A percentile compares a stretch with the other conserved stretches of the same genome.
Conservation (phyloP, 2,797 vertebrate genomes). For the Poeciliopsis turneri region DNA sequence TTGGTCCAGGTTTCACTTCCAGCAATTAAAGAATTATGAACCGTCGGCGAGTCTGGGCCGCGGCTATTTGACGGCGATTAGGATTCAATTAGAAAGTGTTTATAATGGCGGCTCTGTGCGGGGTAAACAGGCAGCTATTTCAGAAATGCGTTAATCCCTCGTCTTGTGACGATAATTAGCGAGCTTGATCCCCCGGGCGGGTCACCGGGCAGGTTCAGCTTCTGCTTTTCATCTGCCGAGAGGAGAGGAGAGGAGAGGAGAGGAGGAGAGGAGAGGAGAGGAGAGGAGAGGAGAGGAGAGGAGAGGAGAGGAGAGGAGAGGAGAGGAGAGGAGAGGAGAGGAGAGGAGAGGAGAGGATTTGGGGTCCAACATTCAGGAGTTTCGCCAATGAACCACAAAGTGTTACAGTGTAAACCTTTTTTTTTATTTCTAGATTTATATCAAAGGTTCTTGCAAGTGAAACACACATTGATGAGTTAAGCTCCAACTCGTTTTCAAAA, state of each 20-base stretch:
- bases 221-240: slow-evolving; percentile 82
- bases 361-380: slow-evolving; percentile 16
- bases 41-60: slow-evolving; percentile 85
- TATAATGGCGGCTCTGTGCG: slow-evolving; percentile 87
- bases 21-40: slow-evolving; percentile 93
- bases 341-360: slow-evolving; percentile 43
- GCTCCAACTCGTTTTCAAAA: background rate
- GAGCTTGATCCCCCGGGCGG: slow-evolving; percentile 83
- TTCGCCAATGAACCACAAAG: background rate
- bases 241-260: slow-evolving; percentile 54
- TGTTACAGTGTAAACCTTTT: background rate
- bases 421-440: background rate
- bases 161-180: slow-evolving; percentile 99
- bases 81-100: slow-evolving; percentile 99
- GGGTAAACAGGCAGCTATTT: slow-evolving; percentile 98
- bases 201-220: slow-evolving; percentile 84
- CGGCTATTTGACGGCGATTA: slow-evolving; percentile 97
- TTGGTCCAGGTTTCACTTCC: slow-evolving; percentile 63
- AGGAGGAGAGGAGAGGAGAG: slow-evolving; percentile 46
- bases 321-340: slow-evolving; percentile 52
- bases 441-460: background rate
- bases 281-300: slow-evolving; percentile 43
- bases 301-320: slow-evolving; percentile 40
- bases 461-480: background rate
- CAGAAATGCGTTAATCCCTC: slow-evolving; percentile 99